A percentile compares a stretch with the other conserved stretches of the same genome.
Conservation (phyloP, 2,113 vertebrate genomes). For the Drymodes brunneopygia region DNA sequence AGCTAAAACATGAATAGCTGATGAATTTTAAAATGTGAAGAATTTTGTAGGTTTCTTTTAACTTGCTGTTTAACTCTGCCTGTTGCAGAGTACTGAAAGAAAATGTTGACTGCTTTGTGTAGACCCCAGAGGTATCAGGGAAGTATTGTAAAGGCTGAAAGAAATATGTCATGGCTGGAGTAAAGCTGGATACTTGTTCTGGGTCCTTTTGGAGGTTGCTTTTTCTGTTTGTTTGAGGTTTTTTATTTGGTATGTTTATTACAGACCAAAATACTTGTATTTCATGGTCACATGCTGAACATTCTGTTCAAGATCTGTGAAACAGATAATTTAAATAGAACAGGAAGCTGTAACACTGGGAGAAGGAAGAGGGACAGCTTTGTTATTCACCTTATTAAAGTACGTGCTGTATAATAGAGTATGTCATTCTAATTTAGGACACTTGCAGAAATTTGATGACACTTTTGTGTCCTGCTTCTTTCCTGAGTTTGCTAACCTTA, state of each 20-base stretch:
- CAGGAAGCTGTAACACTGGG: background rate
- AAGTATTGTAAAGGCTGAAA: background rate
- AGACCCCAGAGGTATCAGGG: background rate
- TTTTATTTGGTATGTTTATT: background rate
- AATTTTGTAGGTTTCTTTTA: background rate
- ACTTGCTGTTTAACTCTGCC: background rate
- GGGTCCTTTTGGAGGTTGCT: background rate
- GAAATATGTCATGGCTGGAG: background rate
- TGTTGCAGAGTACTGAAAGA: background rate
- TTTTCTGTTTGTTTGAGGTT: background rate
- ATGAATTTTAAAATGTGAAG: background rate
- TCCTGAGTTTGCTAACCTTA: background rate
- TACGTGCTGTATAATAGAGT: background rate
- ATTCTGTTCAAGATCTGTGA: background rate
- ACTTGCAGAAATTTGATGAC: background rate
- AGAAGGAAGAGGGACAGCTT: background rate
- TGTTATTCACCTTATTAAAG: background rate
- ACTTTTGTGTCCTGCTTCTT: background rate
- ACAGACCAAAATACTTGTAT: background rate
- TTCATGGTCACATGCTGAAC: background rate
- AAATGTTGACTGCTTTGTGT: background rate
- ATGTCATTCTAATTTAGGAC: background rate
- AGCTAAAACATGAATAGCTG: background rate
- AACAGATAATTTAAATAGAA: background rate
- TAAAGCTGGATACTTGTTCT: background rate